Evolutionary conservation across 2,113 vertebrate genomes (phyloP), one percentile per base, ranked within the genome.

Genomic region (Epinephelus moara): DNA sequence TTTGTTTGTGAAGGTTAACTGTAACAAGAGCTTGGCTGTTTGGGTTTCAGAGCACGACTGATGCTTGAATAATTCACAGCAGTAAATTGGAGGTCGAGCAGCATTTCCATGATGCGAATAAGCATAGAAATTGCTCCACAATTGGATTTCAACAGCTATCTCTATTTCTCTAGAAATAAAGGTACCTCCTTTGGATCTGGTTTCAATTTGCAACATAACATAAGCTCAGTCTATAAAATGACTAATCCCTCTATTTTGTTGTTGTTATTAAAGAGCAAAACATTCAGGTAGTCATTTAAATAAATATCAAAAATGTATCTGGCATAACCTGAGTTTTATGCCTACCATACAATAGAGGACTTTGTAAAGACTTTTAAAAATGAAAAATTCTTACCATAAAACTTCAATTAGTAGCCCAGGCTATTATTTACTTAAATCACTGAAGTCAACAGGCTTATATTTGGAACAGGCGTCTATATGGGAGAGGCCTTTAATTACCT

Each of bases 51-150:
- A 50, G 47, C n/a, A 18, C 14, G 15, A 56, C 50, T 59, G 13
- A 47, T 45, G 53, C 42, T 59, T 87, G 21, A 89, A 85, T 81
- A 78, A 84, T 78, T 87, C 15, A 88, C 33, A 69, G 80, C 69
- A 66, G 42, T 75, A 49, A 61, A 70, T 37, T 27, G 42, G 40
- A 70, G 21, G 21, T 8, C 17, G 30, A 70, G 23, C 23, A 67
- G 18, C 37, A 75, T 56, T 82, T 71, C 60, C 56, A 75, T 59
- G 52, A 74, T 37, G 62, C 40, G 55, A 63, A 78, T 14, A 67
- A 47, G 33, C 27, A 55, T 62, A 70, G 12, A 71, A 6, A 21
- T 70, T 21, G 33, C 7, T 21, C 18, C 18, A 63, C 60, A 63
- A 5, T 37, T 40, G 15, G 50, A n/a, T 52, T 70, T 18, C 37